These are phyloP conservation scores for Pteropus rufus DNA, from an alignment of 2,797 vertebrate genomes.

Conservation along the genomic window DNA sequence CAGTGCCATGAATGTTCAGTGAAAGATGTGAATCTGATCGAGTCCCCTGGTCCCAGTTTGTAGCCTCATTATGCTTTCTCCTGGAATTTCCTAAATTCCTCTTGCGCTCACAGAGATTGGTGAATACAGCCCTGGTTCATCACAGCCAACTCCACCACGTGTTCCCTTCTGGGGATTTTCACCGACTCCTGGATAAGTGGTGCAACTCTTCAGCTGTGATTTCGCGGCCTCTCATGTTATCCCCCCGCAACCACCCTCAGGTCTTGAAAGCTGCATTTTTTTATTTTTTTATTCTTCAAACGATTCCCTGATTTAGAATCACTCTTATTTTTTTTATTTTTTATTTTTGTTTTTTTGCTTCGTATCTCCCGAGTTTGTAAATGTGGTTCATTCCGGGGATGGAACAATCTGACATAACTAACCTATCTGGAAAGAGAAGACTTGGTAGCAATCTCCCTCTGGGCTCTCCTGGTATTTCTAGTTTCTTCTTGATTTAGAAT, in stretches of 20 bases:
- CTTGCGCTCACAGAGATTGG: not conserved
- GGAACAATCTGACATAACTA: not conserved
- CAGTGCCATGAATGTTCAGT: not conserved
- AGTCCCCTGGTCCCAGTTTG: constrained; percentile 37
- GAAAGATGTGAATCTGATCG: constrained; percentile 55
- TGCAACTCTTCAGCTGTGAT: not conserved
- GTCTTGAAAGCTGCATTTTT: constrained; percentile 7
- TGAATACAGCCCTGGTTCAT: not conserved
- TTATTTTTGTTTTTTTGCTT: not conserved
- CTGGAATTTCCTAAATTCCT: constrained; percentile 61
- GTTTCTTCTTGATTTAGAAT: constrained; percentile 67
- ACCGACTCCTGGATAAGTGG: constrained; percentile 35
- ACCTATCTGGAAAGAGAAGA: constrained; percentile 50
- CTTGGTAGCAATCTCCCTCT: constrained; percentile 62
- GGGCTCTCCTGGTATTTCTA: not conserved
- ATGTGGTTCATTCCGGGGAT: constrained; percentile 41
- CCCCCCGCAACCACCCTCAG: not conserved
- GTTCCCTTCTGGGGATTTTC: constrained; percentile 35
- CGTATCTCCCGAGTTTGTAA: not conserved
- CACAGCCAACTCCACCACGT: not conserved
- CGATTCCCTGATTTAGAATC: constrained; percentile 8
- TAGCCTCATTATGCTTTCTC: constrained; percentile 58
- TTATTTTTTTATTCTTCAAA: not conserved
- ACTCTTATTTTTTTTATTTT: not conserved
- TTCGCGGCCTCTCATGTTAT: not conserved